Conservation (phyloP, 2,113 vertebrate genomes). For the Micromys minutus region DNA sequence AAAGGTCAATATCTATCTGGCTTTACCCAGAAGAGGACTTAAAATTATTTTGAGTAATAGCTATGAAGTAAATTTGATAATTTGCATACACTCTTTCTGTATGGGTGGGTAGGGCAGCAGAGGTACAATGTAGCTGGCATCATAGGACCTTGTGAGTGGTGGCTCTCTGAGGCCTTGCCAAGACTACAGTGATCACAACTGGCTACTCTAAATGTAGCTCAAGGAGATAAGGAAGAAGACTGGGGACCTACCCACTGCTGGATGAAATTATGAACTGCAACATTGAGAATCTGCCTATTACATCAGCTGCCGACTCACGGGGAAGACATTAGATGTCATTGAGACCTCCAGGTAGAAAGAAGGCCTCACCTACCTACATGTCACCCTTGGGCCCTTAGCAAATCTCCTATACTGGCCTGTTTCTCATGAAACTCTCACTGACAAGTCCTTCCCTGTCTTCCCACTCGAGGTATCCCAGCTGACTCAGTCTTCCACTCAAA, state of each 20-base stretch:
- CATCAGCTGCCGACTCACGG: background rate
- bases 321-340: background rate
- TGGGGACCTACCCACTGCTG: too few relatives aligned
- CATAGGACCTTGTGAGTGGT: background rate
- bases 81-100: background rate
- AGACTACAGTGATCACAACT: background rate
- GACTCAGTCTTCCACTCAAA: background rate
- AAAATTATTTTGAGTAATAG: constrained; percentile 16
- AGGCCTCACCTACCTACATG: background rate
- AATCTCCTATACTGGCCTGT: background rate
- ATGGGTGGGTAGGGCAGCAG: background rate
- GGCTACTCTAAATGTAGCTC: background rate
- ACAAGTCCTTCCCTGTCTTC: background rate
- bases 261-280: background rate
- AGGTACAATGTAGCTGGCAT: background rate
- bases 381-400: background rate
- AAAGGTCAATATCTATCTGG: background rate
- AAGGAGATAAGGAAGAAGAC: background rate
- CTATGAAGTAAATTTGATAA: background rate
- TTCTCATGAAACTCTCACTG: background rate
- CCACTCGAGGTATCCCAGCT: background rate
- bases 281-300: background rate
- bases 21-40: background rate
- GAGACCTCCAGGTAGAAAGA: background rate
- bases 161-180: background rate